These are phyloP conservation scores for Sarcophaga bullata DNA, from an alignment of 1,140 invertebrate genomes.

Conservation along the genomic window DNA sequence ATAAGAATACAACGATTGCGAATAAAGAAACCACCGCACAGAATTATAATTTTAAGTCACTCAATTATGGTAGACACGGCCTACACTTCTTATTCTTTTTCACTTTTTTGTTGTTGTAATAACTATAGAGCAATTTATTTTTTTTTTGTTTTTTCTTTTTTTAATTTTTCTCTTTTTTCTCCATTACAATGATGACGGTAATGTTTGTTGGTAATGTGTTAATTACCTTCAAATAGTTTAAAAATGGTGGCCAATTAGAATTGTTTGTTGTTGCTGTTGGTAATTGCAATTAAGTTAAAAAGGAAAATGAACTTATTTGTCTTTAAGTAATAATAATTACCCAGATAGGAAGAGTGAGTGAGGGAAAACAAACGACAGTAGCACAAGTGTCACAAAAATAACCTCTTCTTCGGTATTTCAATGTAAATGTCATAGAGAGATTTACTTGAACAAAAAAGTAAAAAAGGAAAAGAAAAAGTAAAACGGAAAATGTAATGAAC, in stretches of 20 bases:
- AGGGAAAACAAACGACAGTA: no score
- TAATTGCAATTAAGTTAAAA: neutral
- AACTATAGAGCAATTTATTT: no score
- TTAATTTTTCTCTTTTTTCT: no score
- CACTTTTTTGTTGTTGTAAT: no score
- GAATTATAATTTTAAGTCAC: no score
- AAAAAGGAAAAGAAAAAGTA: no score
- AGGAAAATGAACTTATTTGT: neutral
- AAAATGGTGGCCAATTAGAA: slow-evolving; percentile 10
- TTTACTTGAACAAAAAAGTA: neutral
- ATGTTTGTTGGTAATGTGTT: neutral
- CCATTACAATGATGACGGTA: no score
- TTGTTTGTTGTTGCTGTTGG: neutral
- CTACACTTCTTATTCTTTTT: neutral
- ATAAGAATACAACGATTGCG: no score
- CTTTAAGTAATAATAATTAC: slow-evolving; percentile 1
- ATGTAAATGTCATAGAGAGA: slow-evolving; percentile 8
- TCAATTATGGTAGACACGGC: no score
- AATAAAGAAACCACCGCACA: no score
- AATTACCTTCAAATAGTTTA: neutral
- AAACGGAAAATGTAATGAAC: no score
- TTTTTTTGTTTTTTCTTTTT: no score
- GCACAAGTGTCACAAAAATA: slow-evolving; percentile 20
- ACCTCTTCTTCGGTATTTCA: neutral
- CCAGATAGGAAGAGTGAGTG: neutral